Percentiles rank a stretch among this genome's conserved stretches.
These are phyloP conservation scores for Imbricaverruca yamaguchii DNA, from an alignment of 2,888 invertebrate species.

Conservation along the genomic window DNA sequence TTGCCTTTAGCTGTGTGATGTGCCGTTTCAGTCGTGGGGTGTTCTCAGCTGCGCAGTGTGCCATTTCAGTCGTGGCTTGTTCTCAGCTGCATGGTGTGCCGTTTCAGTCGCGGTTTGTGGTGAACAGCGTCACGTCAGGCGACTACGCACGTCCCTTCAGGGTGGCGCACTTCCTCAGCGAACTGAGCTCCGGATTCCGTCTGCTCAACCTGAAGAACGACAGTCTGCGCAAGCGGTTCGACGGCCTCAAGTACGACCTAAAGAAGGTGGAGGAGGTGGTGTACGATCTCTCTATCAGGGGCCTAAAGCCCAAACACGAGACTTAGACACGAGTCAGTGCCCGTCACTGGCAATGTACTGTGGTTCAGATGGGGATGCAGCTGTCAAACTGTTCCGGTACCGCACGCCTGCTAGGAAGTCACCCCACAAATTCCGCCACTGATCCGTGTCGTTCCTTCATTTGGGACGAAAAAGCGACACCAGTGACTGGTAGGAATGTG, in stretches of 20 bases:
- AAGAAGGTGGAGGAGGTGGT: conserved; percentile 91
- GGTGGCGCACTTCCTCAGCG: conserved; percentile 76
- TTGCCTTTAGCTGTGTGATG: too few relatives aligned
- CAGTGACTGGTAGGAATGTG: too few relatives aligned
- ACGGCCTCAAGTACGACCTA: conserved; percentile 63
- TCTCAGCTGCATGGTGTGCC: too few relatives aligned
- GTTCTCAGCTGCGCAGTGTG: too few relatives aligned
- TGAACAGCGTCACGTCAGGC: conserved; percentile 76
- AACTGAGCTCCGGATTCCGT: conserved; percentile 81
- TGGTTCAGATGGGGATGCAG: too few relatives aligned
- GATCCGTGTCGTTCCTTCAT: too few relatives aligned
- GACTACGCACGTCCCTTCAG: conserved; percentile 71
- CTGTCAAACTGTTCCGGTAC: too few relatives aligned
- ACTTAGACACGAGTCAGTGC: background rate
- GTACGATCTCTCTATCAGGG: conserved; percentile 72
- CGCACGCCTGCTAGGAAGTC: too few relatives aligned
- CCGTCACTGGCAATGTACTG: too few relatives aligned
- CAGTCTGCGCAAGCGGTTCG: conserved; percentile 54
- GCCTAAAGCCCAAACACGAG: conserved; percentile 29
- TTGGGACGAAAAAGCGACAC: too few relatives aligned
- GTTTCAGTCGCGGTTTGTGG: conserved; percentile 58
- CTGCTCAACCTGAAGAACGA: conserved; percentile 86
- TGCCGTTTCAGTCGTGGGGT: too few relatives aligned
- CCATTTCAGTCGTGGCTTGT: conserved; percentile 33
- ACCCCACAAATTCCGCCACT: too few relatives aligned